Evolutionary conservation across 2,797 vertebrate genomes (phyloP), one percentile per base, ranked within the genome.

Genomic region (Pipistrellus pipistrellus): DNA sequence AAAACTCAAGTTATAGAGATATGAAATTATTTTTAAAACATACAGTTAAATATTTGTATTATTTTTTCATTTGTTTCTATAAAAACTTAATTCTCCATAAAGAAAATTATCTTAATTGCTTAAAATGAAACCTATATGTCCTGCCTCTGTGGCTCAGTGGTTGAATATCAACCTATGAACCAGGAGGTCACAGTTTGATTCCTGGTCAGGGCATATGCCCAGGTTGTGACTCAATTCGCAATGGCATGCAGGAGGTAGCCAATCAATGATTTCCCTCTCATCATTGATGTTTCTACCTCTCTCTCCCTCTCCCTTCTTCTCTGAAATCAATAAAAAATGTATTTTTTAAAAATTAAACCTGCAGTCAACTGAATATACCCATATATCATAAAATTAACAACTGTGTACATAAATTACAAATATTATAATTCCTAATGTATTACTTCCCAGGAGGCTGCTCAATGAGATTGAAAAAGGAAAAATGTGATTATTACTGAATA

Each of bases 401-500:
- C 71, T 14, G 72, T 88, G 51, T 77, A 30, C 25, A 62, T 82
- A 81, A 91, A n/a, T 85, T 59, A 88, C 78, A 95, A 18, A 48
- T 76, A 27, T 53, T 85, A 76, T 76, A 17, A 48, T 95, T 88
- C 55, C 23, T 11, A 95, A 81, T 82, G 6, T 15, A 68, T 53
- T 90, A 85, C 30, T 73, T 77, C 57, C 35, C 17, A 88, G 41
- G 48, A 90, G 82, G 21, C 35, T 76, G 25, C 41, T 77, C 51
- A 91, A 15, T 12, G 8, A n/a, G 81, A 78, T 59, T 59, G n/a
- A 72, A 91, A 82, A 87, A 85, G 21, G 64, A 64, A 51, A 91
- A 82, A 85, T 95, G 14, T 48, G 30, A 84, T 83, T 86, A 41
- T 91, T 82, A 66, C 27, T 88, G 35, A 92, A n/a, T 88, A 93